Percentiles rank a stretch among this genome's conserved stretches.
Evolutionary conservation across 2,888 invertebrate species (phyloP).

Genomic region (Parnassius orleans): DNA sequence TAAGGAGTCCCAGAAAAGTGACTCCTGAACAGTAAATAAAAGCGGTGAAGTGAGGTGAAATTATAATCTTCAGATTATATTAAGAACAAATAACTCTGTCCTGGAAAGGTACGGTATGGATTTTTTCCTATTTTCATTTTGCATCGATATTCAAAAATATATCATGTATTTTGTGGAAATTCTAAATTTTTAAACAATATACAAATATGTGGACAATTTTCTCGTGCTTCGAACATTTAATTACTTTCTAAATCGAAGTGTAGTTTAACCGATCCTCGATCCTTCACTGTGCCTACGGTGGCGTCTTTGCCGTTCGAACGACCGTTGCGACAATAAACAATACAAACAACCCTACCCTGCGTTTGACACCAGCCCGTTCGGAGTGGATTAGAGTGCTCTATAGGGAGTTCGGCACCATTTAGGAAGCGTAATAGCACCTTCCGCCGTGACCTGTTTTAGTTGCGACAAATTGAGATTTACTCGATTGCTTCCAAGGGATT

Average conservation of each 20-base stretch:
- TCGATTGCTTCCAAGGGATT: constrained; percentile 67
- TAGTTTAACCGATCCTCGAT: constrained; percentile 60
- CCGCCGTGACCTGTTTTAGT: constrained; percentile 79
- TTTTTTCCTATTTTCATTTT: no score
- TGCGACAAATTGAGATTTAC: constrained; percentile 81
- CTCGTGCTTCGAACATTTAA: constrained; percentile 33
- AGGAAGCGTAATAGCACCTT: constrained; percentile 76
- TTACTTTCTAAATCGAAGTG: constrained; percentile 23
- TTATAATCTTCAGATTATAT: no score
- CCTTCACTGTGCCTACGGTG: constrained; percentile 54
- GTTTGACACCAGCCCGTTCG: constrained; percentile 79
- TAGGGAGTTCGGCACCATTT: constrained; percentile 78
- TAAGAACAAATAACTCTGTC: no score
- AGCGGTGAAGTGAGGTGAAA: no score
- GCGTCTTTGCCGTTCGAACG: constrained; percentile 72
- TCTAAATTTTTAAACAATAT: no score
- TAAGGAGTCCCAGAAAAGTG: no score
- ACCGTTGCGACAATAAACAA: constrained; percentile 78
- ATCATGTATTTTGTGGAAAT: no score
- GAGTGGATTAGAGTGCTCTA: constrained; percentile 78
- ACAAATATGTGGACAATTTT: constrained; percentile 54
- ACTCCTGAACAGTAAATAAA: no score
- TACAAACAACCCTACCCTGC: constrained; percentile 79
- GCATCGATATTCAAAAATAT: no score
- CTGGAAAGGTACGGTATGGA: no score